Conservation (phyloP, 2,888 invertebrate species). For the Heliconius sara region DNA sequence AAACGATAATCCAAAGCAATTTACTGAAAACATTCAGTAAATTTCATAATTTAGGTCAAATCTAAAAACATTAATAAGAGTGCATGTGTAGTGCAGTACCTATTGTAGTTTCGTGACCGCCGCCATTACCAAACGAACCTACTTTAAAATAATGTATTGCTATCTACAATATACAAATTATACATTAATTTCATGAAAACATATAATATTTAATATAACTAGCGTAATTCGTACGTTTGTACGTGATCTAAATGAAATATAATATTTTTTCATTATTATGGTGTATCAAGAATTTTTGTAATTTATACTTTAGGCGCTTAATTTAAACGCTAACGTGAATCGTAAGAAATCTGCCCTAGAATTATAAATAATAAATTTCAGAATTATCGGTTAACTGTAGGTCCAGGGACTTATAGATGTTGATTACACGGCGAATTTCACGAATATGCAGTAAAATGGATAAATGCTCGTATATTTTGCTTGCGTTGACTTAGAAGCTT, state of each 20-base stretch:
- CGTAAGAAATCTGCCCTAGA: too few relatives aligned
- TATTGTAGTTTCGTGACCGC: constrained; percentile 25
- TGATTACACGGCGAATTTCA: too few relatives aligned
- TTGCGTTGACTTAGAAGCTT: too few relatives aligned
- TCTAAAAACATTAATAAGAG: constrained; percentile 21
- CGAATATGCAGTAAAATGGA: too few relatives aligned
- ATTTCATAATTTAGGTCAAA: constrained; percentile 20
- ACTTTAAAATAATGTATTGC: constrained; percentile 14
- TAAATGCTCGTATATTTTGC: too few relatives aligned
- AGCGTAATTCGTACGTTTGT: not conserved
- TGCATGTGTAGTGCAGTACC: constrained; percentile 28
- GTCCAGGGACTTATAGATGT: too few relatives aligned
- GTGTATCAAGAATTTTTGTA: too few relatives aligned
- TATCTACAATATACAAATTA: constrained; percentile 16
- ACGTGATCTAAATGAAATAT: not conserved
- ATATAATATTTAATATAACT: not conserved
- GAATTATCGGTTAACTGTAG: too few relatives aligned
- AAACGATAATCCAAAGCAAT: not conserved
- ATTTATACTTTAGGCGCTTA: too few relatives aligned
- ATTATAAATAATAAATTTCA: too few relatives aligned
- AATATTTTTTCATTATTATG: too few relatives aligned
- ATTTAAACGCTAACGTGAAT: too few relatives aligned
- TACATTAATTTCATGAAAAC: not conserved
- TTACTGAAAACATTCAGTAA: not conserved
- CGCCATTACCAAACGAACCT: constrained; percentile 15